phyloP scores from a whole-genome alignment of 2,797 vertebrate species.

The Benthosema pterotum region DNA sequence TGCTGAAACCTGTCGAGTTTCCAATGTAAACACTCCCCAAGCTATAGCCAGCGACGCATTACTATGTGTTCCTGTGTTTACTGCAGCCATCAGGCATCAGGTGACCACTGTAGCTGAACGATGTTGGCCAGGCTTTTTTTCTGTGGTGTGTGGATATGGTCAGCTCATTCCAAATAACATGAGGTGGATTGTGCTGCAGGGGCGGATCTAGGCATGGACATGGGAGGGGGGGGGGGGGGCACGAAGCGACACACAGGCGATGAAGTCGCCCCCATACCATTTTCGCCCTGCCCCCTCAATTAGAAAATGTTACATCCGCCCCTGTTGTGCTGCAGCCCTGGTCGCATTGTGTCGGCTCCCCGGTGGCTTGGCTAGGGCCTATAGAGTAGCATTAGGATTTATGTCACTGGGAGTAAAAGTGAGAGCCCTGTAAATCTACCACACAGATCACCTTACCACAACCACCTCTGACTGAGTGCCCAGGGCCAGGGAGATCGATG shows the following conservation, averaged over 20 bases:
- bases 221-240: no score
- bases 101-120: constrained; percentile 29
- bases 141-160: constrained; percentile 29
- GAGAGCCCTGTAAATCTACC: constrained; percentile 45
- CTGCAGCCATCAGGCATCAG: constrained; percentile 29
- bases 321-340: constrained; percentile 21
- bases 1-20: constrained; percentile 4
- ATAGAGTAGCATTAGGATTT: constrained; percentile 35
- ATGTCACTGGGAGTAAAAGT: constrained; percentile 30
- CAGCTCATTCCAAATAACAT: constrained; percentile 28
- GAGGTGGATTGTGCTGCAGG: no score
- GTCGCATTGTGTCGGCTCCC: constrained; percentile 27
- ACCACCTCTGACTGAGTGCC: constrained; percentile 19
- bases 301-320: no score
- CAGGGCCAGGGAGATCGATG: constrained; percentile 25
- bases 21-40: constrained; percentile 10
- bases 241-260: no score
- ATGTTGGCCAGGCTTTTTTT: constrained; percentile 36
- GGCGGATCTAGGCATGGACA: no score
- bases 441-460: constrained; percentile 36
- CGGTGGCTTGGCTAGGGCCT: constrained; percentile 19
- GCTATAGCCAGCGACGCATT: background rate
- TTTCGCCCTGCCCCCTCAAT: no score
- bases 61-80: constrained; percentile 15
- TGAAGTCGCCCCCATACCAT: no score